Evolutionary conservation across 2,113 vertebrate genomes (phyloP), one percentile per base, ranked within the genome.

Genomic region (Capricornis sumatraensis): DNA sequence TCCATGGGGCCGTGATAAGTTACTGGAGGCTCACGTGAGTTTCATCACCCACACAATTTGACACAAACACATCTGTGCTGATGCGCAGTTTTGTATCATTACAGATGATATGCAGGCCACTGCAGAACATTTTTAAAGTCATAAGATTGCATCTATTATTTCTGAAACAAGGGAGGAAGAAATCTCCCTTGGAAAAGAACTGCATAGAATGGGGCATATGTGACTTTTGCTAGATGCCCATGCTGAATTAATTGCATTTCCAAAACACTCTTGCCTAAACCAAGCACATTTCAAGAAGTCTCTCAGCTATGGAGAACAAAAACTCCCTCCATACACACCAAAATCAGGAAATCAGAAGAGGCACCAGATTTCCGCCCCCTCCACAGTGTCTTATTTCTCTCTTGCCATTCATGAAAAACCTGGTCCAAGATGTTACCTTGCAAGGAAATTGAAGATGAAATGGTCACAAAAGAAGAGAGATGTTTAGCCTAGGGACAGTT

Each of bases 51-150:
- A 74, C 11, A 89, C 28, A 14, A 58, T 97, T 93, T 19, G 57
- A 92, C 97, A 76, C 76, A 97, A 98, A 97, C 23, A 19, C 43
- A 96, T 97, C 98, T 97, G 98, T 67, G 87, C 96, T 78, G 89
- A 90, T 90, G 79, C 45, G 30, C 96, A 98, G 97, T 96, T 98
- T 98, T 97, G 97, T 96, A 97, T 97, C 98, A 90, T 85, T 97
- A 93, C 17, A 90, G 19, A 87, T 82, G 96, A 98, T 96, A 96
- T n/a, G 16, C 64, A 6, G 1, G 28, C 15, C 2, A 0, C 58
- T 52, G 57, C 67, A 95, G 94, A 94, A 74, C 17, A 11, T 95
- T 95, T 71, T 85, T 87, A 71, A 97, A 89, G 40, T 33, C 86
- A 27, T 86, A 94, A 83, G 71, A 95, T 94, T 96, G 94, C 95